Base-by-base conservation (phyloP, 2,797 vertebrate species). In the Oryzias dopingdopingensis region DNA sequence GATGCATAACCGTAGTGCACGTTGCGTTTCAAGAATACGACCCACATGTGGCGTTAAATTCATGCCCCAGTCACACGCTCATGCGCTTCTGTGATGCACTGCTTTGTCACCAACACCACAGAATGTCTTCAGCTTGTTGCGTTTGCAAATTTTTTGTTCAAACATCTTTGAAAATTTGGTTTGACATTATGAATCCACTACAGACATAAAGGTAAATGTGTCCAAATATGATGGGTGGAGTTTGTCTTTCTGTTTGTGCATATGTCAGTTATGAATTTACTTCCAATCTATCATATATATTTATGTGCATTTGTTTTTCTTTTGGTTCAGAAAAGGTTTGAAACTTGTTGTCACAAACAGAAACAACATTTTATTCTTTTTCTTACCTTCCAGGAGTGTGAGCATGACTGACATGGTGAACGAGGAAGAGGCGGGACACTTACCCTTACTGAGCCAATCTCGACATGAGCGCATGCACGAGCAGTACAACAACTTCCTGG, bases 361-460 rank as follows among this genome's bases (percentile, higher is more conserved):
- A 13, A 26, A 49, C 6, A 47, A 46, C 22, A 42, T 16, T n/a
- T 37, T 40, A 59, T 12, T 20, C 40, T 7, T 6, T 26, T 5
- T 65, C 40, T 53, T 6, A 48, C 22, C 66, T 49, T 74, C 2
- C 70, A 99, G 97, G 92, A 99, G 96, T 40, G 70, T 93, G 63
- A 99, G 96, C 73, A 93, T 98, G 94, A 91, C 93, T 56, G 96
- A 99, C 86, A 94, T 98, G 88, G 92, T 93, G 37, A 93, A 91
- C 12, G 93, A 96, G 75, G 96, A 98, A 13, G 95, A 97, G 44
- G 90, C 89, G 76, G 88, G 90, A 51, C 67, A 83, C 24, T 65
- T 93, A 60, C 92, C 92, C 18, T 89, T 91, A 1, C 92, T 96
- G 60, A 93, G 93, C 92, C 94, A 93, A 70, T 94, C 94, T 6